Base-by-base conservation (phyloP, 2,797 vertebrate genomes). In the Columba guinea region DNA sequence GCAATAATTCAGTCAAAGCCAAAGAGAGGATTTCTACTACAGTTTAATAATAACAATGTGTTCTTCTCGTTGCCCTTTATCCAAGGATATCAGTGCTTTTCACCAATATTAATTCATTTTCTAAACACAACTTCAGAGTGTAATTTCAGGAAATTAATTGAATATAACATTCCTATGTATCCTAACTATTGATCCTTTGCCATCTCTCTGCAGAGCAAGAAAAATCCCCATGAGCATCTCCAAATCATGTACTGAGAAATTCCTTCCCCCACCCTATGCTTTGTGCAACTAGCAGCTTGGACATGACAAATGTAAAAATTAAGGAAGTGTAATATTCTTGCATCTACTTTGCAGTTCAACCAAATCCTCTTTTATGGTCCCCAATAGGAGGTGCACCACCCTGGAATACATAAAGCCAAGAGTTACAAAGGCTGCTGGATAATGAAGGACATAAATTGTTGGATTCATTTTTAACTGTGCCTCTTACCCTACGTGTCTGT, bases 1-100 rank as follows among this genome's bases (percentile, higher is more conserved):
- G 89, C 82, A 95, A 95, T 96, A 94, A 95, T 91, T 96, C 94
- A 91, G 91, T 91, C 92, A 94, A 94, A 96, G 94, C 60, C 7
- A 89, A 94, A 86, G 82, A 89, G 69, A 90, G 59, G 73, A 94
- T 95, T 97, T 96, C 94, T 96, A 73, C 62, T 86, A 94, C 76
- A 84, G 81, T 91, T 90, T 91, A 91, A 94, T 95, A 97, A 96
- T 93, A 96, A 93, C 87, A 91, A 46, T 86, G 79, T 90, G 76
- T 75, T 96, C 89, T 96, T 93, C 56, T 86, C 84, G 87, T 41
- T 93, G 87, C 95, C 92, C 95, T 96, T 97, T 96, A 82, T 82
- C 87, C 96, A 94, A 95, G 89, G 95, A 94, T 97, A 95, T 92
- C 79, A 44, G 82, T 89, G 64, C 11, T 95, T 90, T 96, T 92